phyloP scores from a whole-genome alignment of 2,113 vertebrate genomes.

The Malurus cyaneus region DNA sequence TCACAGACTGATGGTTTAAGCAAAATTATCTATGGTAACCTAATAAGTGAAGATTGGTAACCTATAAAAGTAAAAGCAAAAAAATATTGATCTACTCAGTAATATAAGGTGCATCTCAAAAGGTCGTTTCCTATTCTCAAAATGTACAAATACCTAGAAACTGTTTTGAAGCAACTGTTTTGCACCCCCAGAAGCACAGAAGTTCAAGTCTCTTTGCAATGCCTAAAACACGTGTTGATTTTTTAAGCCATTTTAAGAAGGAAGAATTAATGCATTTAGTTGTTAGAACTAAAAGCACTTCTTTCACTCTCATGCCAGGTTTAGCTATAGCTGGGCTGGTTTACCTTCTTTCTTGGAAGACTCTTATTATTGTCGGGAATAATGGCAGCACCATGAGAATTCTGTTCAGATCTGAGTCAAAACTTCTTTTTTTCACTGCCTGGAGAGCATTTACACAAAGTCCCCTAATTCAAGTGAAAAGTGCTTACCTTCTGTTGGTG shows the following conservation, averaged over 20 bases:
- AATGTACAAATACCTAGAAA: neutral
- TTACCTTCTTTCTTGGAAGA: neutral
- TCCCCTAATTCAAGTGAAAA: neutral
- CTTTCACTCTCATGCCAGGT: neutral
- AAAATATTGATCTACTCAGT: neutral
- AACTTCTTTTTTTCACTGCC: neutral
- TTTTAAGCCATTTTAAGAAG: neutral
- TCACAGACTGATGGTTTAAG: neutral
- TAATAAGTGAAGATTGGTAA: neutral
- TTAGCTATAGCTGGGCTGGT: neutral
- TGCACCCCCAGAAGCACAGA: neutral
- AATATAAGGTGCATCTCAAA: neutral
- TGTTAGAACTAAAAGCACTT: neutral
- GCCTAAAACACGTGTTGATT: neutral
- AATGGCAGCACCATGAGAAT: neutral
- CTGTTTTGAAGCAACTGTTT: neutral
- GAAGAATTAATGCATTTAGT: neutral
- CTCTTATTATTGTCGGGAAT: neutral
- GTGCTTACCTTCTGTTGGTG: conserved; percentile 89
- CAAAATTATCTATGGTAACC: neutral
- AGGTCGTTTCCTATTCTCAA: neutral
- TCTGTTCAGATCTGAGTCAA: neutral
- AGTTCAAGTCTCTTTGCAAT: neutral
- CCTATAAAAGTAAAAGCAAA: neutral
- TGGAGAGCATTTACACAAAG: neutral